These are phyloP conservation scores for Nanorana parkeri DNA, from an alignment of 2,113 vertebrate genomes.

Conservation along the genomic window DNA sequence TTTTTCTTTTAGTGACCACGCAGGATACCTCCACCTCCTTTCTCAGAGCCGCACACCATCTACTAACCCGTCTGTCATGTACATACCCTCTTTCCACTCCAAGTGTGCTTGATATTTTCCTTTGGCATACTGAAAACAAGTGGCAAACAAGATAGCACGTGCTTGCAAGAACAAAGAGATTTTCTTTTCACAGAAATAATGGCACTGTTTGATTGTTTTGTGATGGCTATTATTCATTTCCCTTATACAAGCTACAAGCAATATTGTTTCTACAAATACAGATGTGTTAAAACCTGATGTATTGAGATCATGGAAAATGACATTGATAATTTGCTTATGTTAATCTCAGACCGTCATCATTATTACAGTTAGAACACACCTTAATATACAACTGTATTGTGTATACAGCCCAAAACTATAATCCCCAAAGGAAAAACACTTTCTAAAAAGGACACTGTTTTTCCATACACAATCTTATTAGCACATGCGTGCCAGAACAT, in stretches of 20 bases:
- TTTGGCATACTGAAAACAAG: no score
- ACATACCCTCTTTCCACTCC: no score
- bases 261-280: background rate
- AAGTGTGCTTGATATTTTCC: no score
- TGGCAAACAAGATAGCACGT: no score
- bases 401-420: constrained; percentile 33
- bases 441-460: constrained; percentile 11
- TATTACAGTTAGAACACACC: background rate
- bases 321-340: background rate
- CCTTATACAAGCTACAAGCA: background rate
- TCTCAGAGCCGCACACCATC: no score
- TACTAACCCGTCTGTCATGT: no score
- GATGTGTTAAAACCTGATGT: background rate
- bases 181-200: constrained; percentile 13
- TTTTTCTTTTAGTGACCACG: no score
- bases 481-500: background rate
- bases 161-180: background rate
- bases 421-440: constrained; percentile 15
- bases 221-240: background rate
- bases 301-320: background rate
- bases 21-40: no score
- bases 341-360: background rate
- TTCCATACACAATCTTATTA: constrained; percentile 21
- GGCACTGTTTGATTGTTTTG: background rate
- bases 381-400: constrained; percentile 10